phyloP scores from a whole-genome alignment of 2,797 vertebrate species.

The Centroberyx gerrardi region DNA sequence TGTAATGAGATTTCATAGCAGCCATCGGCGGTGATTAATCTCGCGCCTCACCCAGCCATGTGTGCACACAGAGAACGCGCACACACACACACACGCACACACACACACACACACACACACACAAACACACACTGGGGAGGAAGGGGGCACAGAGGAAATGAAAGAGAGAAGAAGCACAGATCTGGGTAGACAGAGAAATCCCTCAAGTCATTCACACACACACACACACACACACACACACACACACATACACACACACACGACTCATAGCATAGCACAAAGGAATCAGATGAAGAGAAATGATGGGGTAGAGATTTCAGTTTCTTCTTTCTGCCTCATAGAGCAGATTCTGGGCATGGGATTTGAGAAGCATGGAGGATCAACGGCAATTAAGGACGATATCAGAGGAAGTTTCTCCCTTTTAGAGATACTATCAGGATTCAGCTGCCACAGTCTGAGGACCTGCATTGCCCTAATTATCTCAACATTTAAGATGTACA shows the following conservation, averaged over 20 bases:
- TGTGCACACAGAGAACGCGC: constrained; percentile 39
- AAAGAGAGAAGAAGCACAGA: constrained; percentile 69
- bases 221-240: constrained; percentile 39
- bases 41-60: constrained; percentile 67
- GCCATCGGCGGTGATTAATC: constrained; percentile 87
- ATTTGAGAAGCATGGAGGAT: constrained; percentile 22
- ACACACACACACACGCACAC: constrained; percentile 33
- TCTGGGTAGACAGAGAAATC: constrained; percentile 67
- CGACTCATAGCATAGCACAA: constrained; percentile 38
- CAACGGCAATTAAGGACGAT: constrained; percentile 20
- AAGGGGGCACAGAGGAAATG: constrained; percentile 76
- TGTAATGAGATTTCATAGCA: constrained; percentile 89
- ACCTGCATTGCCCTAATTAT: neutral
- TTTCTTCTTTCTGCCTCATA: constrained; percentile 44
- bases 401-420: constrained; percentile 20
- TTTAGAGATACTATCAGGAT: neutral
- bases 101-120: constrained; percentile 48
- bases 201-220: constrained; percentile 63
- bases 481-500: neutral
- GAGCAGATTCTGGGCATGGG: constrained; percentile 21
- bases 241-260: constrained; percentile 10
- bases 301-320: constrained; percentile 45
- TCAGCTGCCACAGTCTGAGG: neutral
- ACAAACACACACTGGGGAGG: constrained; percentile 53
- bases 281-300: constrained; percentile 54